Percentiles rank a stretch among this genome's conserved stretches.
These are phyloP conservation scores for Anas platyrhynchos DNA, from an alignment of 2,113 vertebrate genomes.

Conservation along the genomic window DNA sequence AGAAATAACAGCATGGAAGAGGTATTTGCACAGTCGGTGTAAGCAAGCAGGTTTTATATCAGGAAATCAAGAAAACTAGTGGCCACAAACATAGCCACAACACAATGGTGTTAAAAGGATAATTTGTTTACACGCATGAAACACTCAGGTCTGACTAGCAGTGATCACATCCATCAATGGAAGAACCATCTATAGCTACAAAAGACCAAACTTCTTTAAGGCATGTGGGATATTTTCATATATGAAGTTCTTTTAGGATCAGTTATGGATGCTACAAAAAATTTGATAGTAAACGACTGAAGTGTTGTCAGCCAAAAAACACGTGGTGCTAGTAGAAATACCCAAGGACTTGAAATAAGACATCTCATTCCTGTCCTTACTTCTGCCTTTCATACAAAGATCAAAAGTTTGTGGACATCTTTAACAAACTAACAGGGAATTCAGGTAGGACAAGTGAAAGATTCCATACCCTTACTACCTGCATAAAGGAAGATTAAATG, in stretches of 20 bases:
- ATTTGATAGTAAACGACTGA: not conserved
- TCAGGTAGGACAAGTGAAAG: not conserved
- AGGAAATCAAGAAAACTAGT: not conserved
- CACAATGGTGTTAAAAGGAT: not conserved
- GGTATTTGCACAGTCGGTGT: accelerated
- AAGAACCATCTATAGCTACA: not conserved
- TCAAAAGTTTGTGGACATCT: not conserved
- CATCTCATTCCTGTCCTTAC: not conserved
- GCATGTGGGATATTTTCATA: no score
- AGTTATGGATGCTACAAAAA: not conserved
- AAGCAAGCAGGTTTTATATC: not conserved
- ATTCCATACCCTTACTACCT: not conserved
- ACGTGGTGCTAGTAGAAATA: not conserved
- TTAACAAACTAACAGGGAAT: not conserved
- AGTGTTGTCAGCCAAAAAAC: not conserved
- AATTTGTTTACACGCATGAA: not conserved
- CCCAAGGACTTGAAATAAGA: no score
- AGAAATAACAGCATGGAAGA: not conserved
- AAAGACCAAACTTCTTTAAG: not conserved
- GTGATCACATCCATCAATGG: not conserved
- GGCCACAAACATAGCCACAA: not conserved
- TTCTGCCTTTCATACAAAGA: not conserved
- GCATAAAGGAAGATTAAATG: not conserved
- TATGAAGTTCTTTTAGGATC: not conserved
- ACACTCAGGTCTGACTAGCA: not conserved